Evolutionary conservation across 2,113 vertebrate genomes (phyloP).

Genomic region (Naja naja): DNA sequence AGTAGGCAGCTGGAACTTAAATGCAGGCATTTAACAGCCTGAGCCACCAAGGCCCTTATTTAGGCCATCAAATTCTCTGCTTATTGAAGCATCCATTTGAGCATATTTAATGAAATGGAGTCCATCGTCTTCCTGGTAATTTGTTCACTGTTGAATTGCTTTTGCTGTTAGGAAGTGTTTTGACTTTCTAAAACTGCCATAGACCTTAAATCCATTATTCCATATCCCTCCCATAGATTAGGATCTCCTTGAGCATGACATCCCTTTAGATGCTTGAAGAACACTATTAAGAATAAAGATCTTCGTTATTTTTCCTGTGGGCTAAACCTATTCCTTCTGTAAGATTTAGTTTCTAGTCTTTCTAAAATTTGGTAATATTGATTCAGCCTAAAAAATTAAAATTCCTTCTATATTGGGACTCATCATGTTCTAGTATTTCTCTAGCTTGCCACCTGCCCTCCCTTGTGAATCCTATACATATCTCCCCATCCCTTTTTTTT

Average conservation of each 20-base stretch:
- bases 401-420: background rate
- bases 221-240: background rate
- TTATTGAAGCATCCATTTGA: background rate
- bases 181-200: background rate
- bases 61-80: background rate
- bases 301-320: background rate
- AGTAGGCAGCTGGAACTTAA: no score
- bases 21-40: no score
- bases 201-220: background rate
- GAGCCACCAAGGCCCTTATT: no score
- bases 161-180: background rate
- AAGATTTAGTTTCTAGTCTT: background rate
- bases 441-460: background rate
- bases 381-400: background rate
- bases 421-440: background rate
- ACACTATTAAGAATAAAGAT: background rate
- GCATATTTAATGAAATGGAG: background rate
- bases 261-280: background rate
- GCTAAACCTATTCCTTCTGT: background rate
- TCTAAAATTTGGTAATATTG: background rate
- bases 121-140: background rate
- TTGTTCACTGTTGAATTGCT: background rate
- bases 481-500: background rate
- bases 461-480: background rate
- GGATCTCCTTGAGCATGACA: background rate